These are phyloP conservation scores for Pogona vitticeps DNA, from an alignment of 2,113 vertebrate genomes.

Conservation along the genomic window DNA sequence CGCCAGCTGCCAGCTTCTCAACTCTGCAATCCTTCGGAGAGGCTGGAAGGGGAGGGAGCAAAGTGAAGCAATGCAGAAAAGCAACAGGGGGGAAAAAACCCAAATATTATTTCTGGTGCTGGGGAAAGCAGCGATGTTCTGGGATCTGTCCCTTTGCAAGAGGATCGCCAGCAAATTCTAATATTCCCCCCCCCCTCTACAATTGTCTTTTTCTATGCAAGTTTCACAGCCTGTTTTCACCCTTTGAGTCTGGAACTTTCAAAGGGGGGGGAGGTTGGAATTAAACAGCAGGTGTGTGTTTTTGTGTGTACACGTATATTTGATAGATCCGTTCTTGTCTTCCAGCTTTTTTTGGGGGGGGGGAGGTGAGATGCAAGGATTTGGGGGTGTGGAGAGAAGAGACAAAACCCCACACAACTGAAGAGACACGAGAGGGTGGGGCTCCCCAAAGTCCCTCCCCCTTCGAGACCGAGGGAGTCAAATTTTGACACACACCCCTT, in stretches of 20 bases:
- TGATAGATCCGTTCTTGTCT: not conserved
- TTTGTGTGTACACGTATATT: too few species aligned
- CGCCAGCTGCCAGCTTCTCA: not conserved
- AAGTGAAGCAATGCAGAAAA: not conserved
- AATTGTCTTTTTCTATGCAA: not conserved
- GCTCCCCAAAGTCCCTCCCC: not conserved
- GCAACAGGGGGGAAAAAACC: not conserved
- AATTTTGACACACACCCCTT: not conserved
- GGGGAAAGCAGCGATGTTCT: not conserved
- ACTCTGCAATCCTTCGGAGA: rapidly evolving
- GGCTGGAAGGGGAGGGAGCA: not conserved
- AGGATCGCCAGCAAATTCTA: too few species aligned
- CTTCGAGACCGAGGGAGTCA: not conserved
- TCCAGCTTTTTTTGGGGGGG: not conserved
- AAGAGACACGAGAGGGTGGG: not conserved
- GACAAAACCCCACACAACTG: not conserved
- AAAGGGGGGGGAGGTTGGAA: too few species aligned
- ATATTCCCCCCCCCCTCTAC: not conserved
- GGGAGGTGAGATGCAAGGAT: too few species aligned
- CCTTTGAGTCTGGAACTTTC: not conserved
- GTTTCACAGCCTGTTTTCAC: not conserved
- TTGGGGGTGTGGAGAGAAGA: not conserved
- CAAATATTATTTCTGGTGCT: not conserved
- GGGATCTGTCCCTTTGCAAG: not conserved
- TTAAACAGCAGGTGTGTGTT: too few species aligned